Evolutionary conservation across 2,888 invertebrate species (phyloP).

Genomic region (Anoplius nigerrimus): DNA sequence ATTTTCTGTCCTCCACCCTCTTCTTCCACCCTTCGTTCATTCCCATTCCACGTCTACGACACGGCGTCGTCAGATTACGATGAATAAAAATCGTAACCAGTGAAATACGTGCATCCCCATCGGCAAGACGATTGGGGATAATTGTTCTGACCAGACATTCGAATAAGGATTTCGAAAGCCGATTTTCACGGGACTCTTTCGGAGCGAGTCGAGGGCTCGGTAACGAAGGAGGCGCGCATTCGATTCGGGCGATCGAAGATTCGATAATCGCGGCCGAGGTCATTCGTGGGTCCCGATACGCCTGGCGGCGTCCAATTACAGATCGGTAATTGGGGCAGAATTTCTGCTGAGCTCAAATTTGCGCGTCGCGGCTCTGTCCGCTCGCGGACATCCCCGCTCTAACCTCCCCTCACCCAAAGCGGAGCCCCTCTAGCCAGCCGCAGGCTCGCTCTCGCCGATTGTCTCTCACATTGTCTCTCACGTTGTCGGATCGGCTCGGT

Average conservation of each 20-base stretch:
- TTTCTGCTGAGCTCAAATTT: constrained; percentile 69
- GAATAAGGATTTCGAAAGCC: no score
- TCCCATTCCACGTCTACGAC: no score
- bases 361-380: constrained; percentile 49
- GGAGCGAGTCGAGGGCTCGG: constrained; percentile 17
- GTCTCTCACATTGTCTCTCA: neutral
- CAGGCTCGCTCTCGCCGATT: neutral
- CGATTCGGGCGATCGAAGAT: constrained; percentile 55
- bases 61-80: no score
- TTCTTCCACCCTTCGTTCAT: no score
- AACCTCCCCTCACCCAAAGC: constrained; percentile 31
- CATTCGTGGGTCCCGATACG: constrained; percentile 62
- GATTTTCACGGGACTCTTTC: no score
- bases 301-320: constrained; percentile 71
- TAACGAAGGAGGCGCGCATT: no score
- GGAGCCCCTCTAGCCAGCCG: constrained; percentile 19
- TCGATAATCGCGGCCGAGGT: constrained; percentile 64
- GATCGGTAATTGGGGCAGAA: constrained; percentile 69
- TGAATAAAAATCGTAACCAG: no score
- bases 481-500: constrained; percentile 29
- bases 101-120: no score
- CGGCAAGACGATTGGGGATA: no score
- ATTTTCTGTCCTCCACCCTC: no score
- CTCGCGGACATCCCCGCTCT: constrained; percentile 20
- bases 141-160: no score